phyloP scores from a whole-genome alignment of 2,113 vertebrate genomes.

The Vombatus ursinus region DNA sequence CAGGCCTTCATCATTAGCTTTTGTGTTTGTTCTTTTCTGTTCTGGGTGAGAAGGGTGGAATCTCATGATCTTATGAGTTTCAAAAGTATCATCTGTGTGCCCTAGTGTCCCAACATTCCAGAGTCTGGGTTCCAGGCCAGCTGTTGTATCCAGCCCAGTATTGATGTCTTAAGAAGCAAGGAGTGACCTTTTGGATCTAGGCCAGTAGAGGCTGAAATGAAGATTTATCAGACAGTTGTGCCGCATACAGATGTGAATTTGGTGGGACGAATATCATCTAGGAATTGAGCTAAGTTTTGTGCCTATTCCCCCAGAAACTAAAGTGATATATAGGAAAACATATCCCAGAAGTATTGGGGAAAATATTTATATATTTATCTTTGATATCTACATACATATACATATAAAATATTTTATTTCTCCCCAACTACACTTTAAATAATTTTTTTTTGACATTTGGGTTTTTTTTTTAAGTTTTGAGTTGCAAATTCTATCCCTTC shows the following conservation, averaged over 20 bases:
- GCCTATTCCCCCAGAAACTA: background rate
- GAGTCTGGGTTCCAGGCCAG: background rate
- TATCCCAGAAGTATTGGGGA: background rate
- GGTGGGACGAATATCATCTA: background rate
- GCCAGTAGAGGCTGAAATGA: background rate
- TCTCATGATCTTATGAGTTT: background rate
- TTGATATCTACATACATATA: no score
- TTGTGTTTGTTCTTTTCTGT: background rate
- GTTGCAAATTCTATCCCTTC: no score
- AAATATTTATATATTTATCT: background rate
- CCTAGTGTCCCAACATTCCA: background rate
- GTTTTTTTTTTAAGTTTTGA: no score
- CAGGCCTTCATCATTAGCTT: background rate
- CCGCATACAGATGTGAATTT: background rate
- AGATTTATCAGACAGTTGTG: no score
- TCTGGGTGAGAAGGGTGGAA: background rate
- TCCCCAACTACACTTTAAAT: no score
- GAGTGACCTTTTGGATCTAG: background rate
- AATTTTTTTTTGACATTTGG: no score
- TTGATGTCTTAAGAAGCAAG: background rate
- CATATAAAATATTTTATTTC: no score
- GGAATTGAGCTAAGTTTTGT: background rate
- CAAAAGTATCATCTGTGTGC: background rate
- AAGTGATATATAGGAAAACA: background rate
- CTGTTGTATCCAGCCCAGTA: background rate